phyloP scores from a whole-genome alignment of 2,113 vertebrate species.

The Neoarius graeffei region DNA sequence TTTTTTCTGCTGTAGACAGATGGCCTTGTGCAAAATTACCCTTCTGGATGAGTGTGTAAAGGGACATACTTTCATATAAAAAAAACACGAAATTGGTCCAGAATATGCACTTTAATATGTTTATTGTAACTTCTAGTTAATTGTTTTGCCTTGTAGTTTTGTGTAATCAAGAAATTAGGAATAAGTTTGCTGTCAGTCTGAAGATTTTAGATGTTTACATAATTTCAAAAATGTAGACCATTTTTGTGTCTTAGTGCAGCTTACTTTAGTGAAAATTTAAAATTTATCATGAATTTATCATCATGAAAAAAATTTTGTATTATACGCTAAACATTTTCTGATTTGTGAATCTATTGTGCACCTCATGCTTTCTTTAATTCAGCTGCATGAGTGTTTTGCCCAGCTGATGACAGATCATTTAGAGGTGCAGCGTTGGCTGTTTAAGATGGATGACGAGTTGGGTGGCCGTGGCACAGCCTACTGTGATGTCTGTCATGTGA shows the following conservation, averaged over 20 bases:
- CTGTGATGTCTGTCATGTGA: slow-evolving; percentile 78
- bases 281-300: neutral
- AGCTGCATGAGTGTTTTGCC: slow-evolving; percentile 79
- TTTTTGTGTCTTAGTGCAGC: neutral
- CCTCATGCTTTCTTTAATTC: neutral
- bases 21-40: too few relatives aligned
- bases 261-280: neutral
- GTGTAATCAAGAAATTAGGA: neutral
- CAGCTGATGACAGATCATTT: slow-evolving; percentile 75
- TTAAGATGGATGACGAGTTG: slow-evolving; percentile 79
- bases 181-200: neutral
- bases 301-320: neutral
- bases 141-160: neutral
- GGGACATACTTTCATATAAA: too few relatives aligned
- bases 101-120: neutral
- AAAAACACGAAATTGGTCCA: too few relatives aligned
- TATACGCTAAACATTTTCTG: neutral
- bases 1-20: too few relatives aligned
- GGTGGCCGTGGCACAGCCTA: slow-evolving; percentile 78
- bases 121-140: neutral
- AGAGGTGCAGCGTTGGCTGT: slow-evolving; percentile 81
- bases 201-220: neutral
- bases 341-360: neutral
- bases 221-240: neutral
- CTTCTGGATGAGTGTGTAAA: too few relatives aligned